A percentile compares a stretch with the other conserved stretches of the same genome.
Conservation (phyloP, 2,797 vertebrate genomes). For the Gephyroberyx darwinii region DNA sequence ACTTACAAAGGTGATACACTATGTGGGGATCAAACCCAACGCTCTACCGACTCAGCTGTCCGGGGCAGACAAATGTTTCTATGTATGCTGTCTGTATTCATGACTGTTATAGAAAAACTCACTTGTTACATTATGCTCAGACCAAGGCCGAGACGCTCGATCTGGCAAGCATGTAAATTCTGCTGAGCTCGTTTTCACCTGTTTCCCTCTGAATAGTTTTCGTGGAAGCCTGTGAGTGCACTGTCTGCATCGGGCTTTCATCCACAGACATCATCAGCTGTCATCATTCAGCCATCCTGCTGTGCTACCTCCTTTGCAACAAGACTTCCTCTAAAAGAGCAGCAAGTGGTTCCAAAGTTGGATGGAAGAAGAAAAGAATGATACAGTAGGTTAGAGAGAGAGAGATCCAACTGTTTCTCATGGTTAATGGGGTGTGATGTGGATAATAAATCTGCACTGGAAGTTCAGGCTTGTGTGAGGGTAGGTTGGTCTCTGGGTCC, state of each 20-base stretch:
- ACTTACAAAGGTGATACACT: too few relatives aligned
- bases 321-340: conserved; percentile 29
- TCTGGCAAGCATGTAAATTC: too few relatives aligned
- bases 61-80: too few relatives aligned
- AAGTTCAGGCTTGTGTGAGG: conserved; percentile 27
- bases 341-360: neutral
- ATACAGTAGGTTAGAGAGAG: neutral
- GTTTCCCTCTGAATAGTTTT: too few relatives aligned
- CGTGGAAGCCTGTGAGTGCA: conserved; percentile 30
- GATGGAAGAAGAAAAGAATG: conserved; percentile 13
- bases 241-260: conserved; percentile 40
- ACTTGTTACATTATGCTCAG: too few relatives aligned
- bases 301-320: conserved; percentile 15
- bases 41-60: too few relatives aligned
- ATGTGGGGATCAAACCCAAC: too few relatives aligned
- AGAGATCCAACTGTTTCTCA: conserved; percentile 23
- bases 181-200: too few relatives aligned
- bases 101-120: too few relatives aligned
- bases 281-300: conserved; percentile 20
- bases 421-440: conserved; percentile 54
- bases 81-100: too few relatives aligned
- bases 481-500: neutral
- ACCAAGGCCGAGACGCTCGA: too few relatives aligned
- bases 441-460: conserved; percentile 40
- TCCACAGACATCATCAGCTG: conserved; percentile 17